Conservation (phyloP, 2,888 invertebrate species). For the Hybos culiciformis region DNA sequence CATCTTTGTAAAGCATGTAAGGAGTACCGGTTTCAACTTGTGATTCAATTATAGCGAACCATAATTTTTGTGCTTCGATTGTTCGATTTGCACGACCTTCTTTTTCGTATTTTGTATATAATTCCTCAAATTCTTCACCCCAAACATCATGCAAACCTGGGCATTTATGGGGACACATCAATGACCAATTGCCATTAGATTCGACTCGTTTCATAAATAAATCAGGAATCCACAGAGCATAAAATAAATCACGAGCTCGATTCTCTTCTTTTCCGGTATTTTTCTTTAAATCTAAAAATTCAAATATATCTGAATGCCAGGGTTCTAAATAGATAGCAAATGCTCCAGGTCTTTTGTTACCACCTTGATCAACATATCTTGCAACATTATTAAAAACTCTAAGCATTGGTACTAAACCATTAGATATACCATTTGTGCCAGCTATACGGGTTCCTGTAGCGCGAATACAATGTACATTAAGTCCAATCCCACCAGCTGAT, state of each 20-base stretch:
- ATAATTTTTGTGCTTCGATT: conserved; percentile 72
- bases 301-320: conserved; percentile 96
- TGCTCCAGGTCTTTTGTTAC: conserved; percentile 93
- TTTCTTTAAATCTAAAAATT: conserved; percentile 86
- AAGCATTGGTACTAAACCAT: conserved; percentile 92
- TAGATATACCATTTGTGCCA: conserved; percentile 88
- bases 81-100: conserved; percentile 55
- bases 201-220: conserved; percentile 94
- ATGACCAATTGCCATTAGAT: conserved; percentile 70
- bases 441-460: conserved; percentile 83
- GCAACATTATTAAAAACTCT: conserved; percentile 92
- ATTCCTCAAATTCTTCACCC: conserved; percentile 85
- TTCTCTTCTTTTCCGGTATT: conserved; percentile 93
- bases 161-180: conserved; percentile 93
- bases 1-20: conserved; percentile 93
- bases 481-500: conserved; percentile 92
- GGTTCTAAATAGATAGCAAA: conserved; percentile 97
- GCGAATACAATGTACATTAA: conserved; percentile 91
- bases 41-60: conserved; percentile 87
- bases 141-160: conserved; percentile 84
- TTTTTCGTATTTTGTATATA: conserved; percentile 79
- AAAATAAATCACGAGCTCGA: conserved; percentile 89
- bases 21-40: conserved; percentile 98
- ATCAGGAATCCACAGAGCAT: conserved; percentile 96
- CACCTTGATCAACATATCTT: conserved; percentile 94